A percentile compares a stretch with the other conserved stretches of the same genome.
These are phyloP conservation scores for Cynopterus sphinx DNA, from an alignment of 2,797 vertebrate genomes.

Conservation along the genomic window DNA sequence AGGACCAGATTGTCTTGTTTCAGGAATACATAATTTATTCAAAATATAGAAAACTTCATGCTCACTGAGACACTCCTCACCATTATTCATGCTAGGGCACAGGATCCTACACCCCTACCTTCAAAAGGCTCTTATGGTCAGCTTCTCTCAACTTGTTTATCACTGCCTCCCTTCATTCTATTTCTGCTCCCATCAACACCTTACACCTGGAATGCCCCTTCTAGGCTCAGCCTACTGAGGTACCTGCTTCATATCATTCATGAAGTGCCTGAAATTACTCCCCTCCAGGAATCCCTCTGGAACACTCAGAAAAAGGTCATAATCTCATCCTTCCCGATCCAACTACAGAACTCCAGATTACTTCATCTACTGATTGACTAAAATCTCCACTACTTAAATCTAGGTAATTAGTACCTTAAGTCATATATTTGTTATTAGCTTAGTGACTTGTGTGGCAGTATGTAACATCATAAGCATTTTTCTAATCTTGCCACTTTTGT, in stretches of 20 bases:
- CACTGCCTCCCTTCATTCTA: not conserved
- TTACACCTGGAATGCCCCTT: not conserved
- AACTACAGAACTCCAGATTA: not conserved
- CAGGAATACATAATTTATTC: constrained; percentile 30
- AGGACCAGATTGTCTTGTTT: constrained; percentile 26
- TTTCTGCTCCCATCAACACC: not conserved
- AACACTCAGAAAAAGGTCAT: not conserved
- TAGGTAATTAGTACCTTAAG: not conserved
- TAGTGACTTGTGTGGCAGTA: not conserved
- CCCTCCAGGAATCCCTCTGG: not conserved
- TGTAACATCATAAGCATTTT: not conserved
- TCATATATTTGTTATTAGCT: not conserved
- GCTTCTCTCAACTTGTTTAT: not conserved
- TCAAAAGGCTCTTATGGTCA: not conserved
- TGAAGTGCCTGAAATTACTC: not conserved
- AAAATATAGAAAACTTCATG: constrained; percentile 69
- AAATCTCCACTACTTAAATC: not conserved
- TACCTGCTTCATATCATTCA: not conserved
- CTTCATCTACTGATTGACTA: not conserved
- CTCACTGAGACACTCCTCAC: constrained; percentile 54
- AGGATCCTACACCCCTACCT: not conserved
- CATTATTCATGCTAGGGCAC: not conserved
- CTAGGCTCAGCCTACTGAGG: not conserved
- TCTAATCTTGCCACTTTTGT: not conserved
- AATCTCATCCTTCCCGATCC: not conserved